These are phyloP conservation scores for Smutsia temminckii DNA, from an alignment of 2,797 vertebrate species.

Conservation along the genomic window DNA sequence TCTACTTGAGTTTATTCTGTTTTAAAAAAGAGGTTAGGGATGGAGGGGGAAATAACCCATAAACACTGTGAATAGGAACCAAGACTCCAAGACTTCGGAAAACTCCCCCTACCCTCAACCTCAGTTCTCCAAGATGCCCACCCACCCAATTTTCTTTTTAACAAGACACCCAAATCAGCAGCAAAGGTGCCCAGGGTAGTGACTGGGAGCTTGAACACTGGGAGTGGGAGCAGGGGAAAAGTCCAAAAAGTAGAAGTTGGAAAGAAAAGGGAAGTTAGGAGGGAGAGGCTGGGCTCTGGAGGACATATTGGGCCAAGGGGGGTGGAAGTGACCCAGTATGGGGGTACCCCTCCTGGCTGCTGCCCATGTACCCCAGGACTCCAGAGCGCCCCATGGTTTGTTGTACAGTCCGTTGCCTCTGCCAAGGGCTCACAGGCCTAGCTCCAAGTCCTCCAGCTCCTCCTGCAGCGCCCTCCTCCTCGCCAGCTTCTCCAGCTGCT, in stretches of 20 bases:
- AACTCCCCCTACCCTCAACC: constrained; percentile 16
- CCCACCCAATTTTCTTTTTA: constrained; percentile 62
- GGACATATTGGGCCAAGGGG: constrained; percentile 34
- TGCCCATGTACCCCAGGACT: constrained; percentile 31
- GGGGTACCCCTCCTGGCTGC: constrained; percentile 16
- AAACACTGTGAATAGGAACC: constrained; percentile 74
- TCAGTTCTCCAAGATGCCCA: constrained; percentile 61
- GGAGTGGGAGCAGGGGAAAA: constrained; percentile 52
- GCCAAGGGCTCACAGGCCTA: constrained; percentile 85
- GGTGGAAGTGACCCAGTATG: constrained; percentile 25
- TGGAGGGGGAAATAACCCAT: constrained; percentile 55
- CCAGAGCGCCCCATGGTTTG: constrained; percentile 67
- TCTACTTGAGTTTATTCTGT: constrained; percentile 78
- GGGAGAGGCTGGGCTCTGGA: constrained; percentile 53
- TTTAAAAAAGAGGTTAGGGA: background rate
- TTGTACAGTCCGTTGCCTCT: constrained; percentile 59
- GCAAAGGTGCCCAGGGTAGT: constrained; percentile 62
- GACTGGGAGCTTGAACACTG: constrained; percentile 66
- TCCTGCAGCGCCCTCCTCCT: constrained; percentile 87
- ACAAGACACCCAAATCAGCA: constrained; percentile 74
- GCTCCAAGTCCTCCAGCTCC: constrained; percentile 90
- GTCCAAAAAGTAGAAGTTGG: constrained; percentile 64
- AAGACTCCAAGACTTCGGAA: constrained; percentile 57
- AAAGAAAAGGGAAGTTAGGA: constrained; percentile 36
- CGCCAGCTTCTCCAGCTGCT: constrained; percentile 94